Conservation (phyloP, 2,797 vertebrate species). For the Hoplostethus mediterraneus region DNA sequence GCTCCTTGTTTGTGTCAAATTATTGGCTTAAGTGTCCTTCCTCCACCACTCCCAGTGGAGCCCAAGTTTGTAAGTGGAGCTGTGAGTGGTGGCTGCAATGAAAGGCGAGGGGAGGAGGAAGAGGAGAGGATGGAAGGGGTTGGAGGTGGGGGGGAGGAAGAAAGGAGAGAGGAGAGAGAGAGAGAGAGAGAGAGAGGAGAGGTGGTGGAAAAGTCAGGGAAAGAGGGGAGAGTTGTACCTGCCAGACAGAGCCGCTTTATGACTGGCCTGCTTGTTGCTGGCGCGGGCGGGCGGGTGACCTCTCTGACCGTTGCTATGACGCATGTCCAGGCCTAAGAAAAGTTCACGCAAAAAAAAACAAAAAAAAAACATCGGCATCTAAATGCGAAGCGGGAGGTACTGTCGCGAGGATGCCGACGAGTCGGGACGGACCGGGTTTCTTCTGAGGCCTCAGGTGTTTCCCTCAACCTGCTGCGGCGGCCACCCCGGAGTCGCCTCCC, state of each 20-base stretch:
- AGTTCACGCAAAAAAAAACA: conserved; percentile 33
- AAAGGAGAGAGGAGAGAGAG: not conserved
- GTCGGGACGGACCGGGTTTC: not conserved
- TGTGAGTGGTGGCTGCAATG: conserved; percentile 54
- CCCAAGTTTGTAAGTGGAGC: conserved; percentile 44
- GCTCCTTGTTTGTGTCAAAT: conserved; percentile 72
- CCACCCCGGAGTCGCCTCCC: not conserved
- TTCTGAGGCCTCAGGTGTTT: conserved; percentile 52
- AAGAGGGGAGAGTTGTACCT: conserved; percentile 52
- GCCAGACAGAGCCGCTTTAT: conserved; percentile 68
- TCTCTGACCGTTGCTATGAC: conserved; percentile 53
- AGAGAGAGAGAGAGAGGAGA: conserved; percentile 41
- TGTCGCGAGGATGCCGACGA: not conserved
- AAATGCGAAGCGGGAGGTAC: conserved; percentile 22
- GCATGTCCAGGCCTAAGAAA: conserved; percentile 47
- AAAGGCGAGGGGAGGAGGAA: conserved; percentile 30
- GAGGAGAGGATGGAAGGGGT: conserved; percentile 29
- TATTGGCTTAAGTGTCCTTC: conserved; percentile 72
- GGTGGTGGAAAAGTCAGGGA: conserved; percentile 36
- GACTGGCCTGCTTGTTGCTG: conserved; percentile 63
- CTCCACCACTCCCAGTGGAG: conserved; percentile 50
- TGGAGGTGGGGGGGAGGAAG: conserved; percentile 13
- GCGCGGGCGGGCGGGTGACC: conserved; percentile 55
- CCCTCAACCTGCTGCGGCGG: conserved; percentile 12
- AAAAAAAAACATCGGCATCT: conserved; percentile 26